Evolutionary conservation across 1,140 invertebrate genomes (phyloP).

Genomic region (Drosophila ironensis): DNA sequence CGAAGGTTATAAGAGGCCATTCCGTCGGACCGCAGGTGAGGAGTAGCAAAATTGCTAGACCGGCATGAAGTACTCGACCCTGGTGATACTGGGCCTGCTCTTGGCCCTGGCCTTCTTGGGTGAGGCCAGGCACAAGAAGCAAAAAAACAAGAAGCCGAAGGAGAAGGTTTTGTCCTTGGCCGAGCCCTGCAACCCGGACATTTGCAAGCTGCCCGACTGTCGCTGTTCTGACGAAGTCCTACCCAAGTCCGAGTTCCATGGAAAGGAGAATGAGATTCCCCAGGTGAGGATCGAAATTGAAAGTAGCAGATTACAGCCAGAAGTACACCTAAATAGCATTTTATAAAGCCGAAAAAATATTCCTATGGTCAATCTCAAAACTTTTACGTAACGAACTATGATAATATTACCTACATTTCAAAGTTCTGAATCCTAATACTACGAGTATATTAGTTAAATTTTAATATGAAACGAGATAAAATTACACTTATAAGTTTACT

Average conservation of each 20-base stretch:
- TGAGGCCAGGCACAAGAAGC: constrained; percentile 50
- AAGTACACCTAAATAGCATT: no score
- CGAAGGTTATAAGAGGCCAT: constrained; percentile 57
- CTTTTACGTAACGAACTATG: no score
- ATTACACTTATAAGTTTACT: no score
- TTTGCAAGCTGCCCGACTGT: constrained; percentile 83
- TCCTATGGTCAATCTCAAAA: no score
- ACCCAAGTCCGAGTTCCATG: constrained; percentile 63
- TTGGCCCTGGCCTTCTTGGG: constrained; percentile 14
- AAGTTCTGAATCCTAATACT: no score
- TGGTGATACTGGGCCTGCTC: constrained; percentile 46
- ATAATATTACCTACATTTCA: no score
- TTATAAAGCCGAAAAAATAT: no score
- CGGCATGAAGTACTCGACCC: constrained; percentile 50
- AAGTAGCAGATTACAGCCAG: no score
- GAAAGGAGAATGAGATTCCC: constrained; percentile 78
- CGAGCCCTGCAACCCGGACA: constrained; percentile 35
- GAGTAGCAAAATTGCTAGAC: constrained; percentile 3
- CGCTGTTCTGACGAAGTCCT: constrained; percentile 82
- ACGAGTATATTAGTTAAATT: no score
- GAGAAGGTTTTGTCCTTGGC: constrained; percentile 34
- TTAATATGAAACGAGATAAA: no score
- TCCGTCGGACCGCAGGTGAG: background rate
- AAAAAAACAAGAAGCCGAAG: constrained; percentile 29
- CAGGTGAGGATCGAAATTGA: no score